Conservation (phyloP, 2,888 invertebrate genomes). For the Bimastos eiseni region DNA sequence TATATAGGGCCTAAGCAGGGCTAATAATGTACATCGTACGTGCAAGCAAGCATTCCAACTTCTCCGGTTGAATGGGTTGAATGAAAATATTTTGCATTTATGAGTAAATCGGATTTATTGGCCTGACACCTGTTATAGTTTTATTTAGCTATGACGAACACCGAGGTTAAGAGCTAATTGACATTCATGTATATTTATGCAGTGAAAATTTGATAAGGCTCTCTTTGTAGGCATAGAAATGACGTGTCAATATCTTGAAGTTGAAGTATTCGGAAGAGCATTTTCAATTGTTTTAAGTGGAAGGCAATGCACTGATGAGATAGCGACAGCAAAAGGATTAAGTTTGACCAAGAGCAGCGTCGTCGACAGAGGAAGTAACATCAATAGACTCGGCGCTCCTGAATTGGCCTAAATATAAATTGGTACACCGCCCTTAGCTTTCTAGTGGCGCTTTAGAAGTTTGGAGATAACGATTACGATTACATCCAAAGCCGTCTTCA, state of each 20-base stretch:
- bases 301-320: not conserved
- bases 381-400: not conserved
- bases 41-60: no score
- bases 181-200: not conserved
- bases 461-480: no score
- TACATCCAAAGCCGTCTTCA: no score
- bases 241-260: not conserved
- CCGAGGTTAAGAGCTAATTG: not conserved
- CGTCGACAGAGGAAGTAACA: not conserved
- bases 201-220: not conserved
- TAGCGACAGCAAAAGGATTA: not conserved
- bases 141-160: not conserved
- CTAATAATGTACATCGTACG: no score
- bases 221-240: slow-evolving; percentile 2
- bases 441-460: no score
- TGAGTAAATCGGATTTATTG: not conserved
- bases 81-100: not conserved
- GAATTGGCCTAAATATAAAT: no score
- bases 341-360: not conserved
- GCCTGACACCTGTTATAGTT: not conserved
- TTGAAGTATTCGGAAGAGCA: not conserved
- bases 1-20: no score
- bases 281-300: not conserved
- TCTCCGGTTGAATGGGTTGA: no score
- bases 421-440: no score